These are phyloP conservation scores for Chalcis sispes DNA, from an alignment of 2,888 invertebrate species.

Conservation along the genomic window DNA sequence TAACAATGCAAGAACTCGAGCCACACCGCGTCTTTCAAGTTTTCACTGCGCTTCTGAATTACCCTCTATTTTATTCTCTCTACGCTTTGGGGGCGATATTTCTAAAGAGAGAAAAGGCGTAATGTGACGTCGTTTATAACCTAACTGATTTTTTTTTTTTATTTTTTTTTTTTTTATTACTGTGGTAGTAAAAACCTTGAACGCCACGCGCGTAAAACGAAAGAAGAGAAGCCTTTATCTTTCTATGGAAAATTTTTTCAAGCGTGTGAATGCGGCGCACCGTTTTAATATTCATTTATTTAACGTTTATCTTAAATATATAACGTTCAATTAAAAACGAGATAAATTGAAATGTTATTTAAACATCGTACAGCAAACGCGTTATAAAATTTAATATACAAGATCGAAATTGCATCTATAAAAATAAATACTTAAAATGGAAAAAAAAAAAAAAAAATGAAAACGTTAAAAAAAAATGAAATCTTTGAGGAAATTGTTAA, in stretches of 20 bases:
- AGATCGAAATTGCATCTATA: too few relatives aligned
- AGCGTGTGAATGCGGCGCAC: background rate
- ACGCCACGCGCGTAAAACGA: conserved; percentile 3
- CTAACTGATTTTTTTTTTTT: conserved; percentile 47
- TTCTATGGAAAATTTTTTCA: conserved; percentile 14
- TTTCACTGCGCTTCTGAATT: conserved; percentile 42
- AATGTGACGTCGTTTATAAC: conserved; percentile 38
- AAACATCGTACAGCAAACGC: too few relatives aligned
- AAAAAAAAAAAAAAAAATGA: conserved; percentile 12
- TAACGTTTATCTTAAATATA: too few relatives aligned
- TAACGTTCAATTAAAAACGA: too few relatives aligned
- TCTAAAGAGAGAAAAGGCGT: conserved; percentile 47
- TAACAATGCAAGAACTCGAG: conserved; percentile 53
- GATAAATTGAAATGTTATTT: too few relatives aligned
- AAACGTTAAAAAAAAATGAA: conserved; percentile 19
- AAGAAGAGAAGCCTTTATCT: background rate
- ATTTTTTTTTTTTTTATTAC: too few relatives aligned
- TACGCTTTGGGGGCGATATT: conserved; percentile 29
- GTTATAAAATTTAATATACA: too few relatives aligned
- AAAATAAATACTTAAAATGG: too few relatives aligned
- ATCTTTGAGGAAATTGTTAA: conserved; percentile 36
- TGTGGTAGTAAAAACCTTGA: conserved; percentile 19
- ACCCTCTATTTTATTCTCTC: conserved; percentile 50
- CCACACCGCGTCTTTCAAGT: conserved; percentile 53
- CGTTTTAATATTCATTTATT: too few relatives aligned